Percentiles rank a stretch among this genome's conserved stretches.
Evolutionary conservation across 2,113 vertebrate species (phyloP).

Genomic region (Perognathus longimembris): DNA sequence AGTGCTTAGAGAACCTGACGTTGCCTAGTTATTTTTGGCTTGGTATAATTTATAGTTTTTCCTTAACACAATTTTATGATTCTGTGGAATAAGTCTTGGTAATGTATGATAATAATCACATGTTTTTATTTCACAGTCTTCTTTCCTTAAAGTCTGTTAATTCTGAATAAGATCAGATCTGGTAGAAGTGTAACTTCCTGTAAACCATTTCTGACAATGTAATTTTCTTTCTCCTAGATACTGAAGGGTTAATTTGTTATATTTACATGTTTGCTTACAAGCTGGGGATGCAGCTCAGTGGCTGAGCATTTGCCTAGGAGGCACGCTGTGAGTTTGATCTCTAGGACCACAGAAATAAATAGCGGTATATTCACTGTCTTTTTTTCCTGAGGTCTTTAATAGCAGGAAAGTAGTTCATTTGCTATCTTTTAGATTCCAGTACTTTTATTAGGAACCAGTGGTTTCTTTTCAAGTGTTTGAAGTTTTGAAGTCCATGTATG

Average conservation of each 20-base stretch:
- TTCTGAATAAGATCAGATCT: background rate
- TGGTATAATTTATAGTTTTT: constrained; percentile 16
- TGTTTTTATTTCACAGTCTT: background rate
- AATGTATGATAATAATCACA: background rate
- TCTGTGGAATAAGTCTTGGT: background rate
- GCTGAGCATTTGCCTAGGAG: background rate
- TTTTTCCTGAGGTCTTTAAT: background rate
- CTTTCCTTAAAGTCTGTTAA: background rate
- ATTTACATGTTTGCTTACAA: background rate
- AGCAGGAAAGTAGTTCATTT: background rate
- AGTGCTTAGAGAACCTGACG: constrained; percentile 2
- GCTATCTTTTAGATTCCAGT: background rate
- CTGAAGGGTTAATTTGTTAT: background rate
- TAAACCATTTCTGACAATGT: background rate
- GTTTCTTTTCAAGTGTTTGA: constrained; percentile 17
- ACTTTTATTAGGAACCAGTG: background rate
- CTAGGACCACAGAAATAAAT: background rate
- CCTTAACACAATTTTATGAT: background rate
- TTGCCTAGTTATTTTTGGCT: constrained; percentile 27
- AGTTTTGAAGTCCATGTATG: background rate
- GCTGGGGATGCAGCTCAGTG: background rate
- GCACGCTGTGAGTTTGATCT: background rate
- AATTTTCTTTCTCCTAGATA: background rate
- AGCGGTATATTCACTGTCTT: background rate
- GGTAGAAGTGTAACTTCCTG: background rate